Evolutionary conservation across 2,797 vertebrate genomes (phyloP).

Genomic region (Halcyon badia): DNA sequence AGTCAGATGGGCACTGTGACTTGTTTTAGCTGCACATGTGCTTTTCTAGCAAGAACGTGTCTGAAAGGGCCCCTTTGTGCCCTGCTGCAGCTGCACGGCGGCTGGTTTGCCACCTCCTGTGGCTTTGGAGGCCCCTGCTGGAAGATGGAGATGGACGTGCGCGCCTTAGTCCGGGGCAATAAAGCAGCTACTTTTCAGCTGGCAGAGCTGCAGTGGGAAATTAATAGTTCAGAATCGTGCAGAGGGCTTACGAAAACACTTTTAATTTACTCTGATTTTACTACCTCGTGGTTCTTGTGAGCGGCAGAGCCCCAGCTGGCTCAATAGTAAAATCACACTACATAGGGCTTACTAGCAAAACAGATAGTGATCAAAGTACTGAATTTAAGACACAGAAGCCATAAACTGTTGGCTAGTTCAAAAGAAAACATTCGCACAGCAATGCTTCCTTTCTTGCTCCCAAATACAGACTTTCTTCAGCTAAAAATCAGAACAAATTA

Average conservation of each 20-base stretch:
- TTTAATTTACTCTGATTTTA: conserved; percentile 30
- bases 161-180: background rate
- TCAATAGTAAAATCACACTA: background rate
- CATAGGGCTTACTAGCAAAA: background rate
- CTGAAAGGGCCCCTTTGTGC: conserved; percentile 64
- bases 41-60: background rate
- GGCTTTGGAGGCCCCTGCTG: conserved; percentile 68
- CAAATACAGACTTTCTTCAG: background rate
- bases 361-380: conserved; percentile 31
- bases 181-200: conserved; percentile 30
- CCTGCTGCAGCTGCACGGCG: conserved; percentile 37
- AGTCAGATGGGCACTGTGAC: conserved; percentile 55
- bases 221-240: background rate
- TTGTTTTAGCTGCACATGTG: conserved; percentile 55
- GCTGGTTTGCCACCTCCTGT: conserved; percentile 37
- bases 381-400: conserved; percentile 20
- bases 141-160: background rate
- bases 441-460: conserved; percentile 1
- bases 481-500: background rate
- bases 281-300: background rate
- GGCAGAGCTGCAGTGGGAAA: background rate
- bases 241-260: conserved; percentile 6
- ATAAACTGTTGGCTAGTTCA: conserved; percentile 18
- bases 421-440: conserved; percentile 28
- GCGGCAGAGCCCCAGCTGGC: conserved; percentile 28